Evolutionary conservation across 2,888 invertebrate species (phyloP), one percentile per base, ranked within the genome.

Genomic region (Aquatica leii): DNA sequence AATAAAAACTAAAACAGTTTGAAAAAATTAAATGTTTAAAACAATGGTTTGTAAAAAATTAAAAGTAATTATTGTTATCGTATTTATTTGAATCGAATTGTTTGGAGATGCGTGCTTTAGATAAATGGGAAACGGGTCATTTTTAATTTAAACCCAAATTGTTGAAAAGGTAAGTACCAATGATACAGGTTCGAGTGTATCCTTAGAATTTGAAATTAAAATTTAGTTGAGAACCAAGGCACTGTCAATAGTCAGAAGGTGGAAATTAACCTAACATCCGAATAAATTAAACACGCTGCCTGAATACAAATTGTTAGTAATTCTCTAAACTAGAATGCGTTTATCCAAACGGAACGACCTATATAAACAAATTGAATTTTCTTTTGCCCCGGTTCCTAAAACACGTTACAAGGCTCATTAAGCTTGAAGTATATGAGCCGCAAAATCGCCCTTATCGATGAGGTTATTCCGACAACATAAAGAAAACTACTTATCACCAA

Each of bases 361-460:
- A 64, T 64, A 64, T 64, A 64, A 64, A 64, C 64, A 64, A 64
- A 64, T 64, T 64, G 64, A 64, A 64, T 64, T 64, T 64, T 64
- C 64, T 64, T 64, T 64, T 56, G 64, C 59, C 60, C 60, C 64
- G 64, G 64, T 60, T 64, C 64, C 64, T 64, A 64, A 64, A 64
- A 56, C 64, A 56, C 64, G 64, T 64, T 64, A 64, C 64, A 64
- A 60, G 64, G 64, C 59, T 64, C 64, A 64, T 64, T 64, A 64
- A 64, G 59, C 57, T 41, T 59, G 59, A 60, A 64, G 60, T 64
- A 64, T 64, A 64, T 64, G 64, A 64, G 64, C 64, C 64, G 64
- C 64, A 64, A 64, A 59, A 64, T 64, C 64, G 64, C 64, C 60
- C 59, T 64, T 64, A 64, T 64, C 64, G 64, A 64, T 64, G 64